Base-by-base conservation (phyloP, 2,888 invertebrate species). In the Heterodera filipjevi region DNA sequence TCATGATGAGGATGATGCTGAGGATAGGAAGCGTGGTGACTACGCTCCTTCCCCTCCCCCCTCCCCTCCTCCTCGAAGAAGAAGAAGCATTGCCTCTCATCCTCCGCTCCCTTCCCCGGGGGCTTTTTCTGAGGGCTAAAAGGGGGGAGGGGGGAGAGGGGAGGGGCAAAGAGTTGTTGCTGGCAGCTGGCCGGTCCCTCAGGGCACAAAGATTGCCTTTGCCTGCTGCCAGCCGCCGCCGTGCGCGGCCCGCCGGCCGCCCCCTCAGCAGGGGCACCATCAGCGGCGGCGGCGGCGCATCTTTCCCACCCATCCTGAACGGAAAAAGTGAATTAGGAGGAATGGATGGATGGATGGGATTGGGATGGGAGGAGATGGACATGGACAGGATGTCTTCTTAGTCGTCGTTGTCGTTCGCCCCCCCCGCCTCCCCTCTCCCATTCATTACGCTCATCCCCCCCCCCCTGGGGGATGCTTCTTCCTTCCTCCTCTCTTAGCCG, bases 271-370 rank as follows among this genome's bases (percentile, higher is more conserved):
- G 14, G 53, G 59, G 59, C 59, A 59, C n/a, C n/a, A n/a, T n/a
- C n/a, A n/a, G n/a, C n/a, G n/a, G n/a, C n/a, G n/a, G n/a, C n/a
- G n/a, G n/a, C n/a, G n/a, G n/a, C 59, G 8, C 59, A n/a, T n/a
- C 59, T 27, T 59, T 59, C 59, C 59, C 59, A 59, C 59, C 59
- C 59, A 59, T 59, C 59, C 59, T 59, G 59, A 59, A 59, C 59
- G 59, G 59, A 59, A 59, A 59, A 59, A 59, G 59, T 59, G 59
- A 59, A 59, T 59, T 59, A 59, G 59, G 27, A n/a, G n/a, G n/a
- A n/a, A n/a, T n/a, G n/a, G n/a, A n/a, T n/a, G n/a, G 8, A 27
- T 10, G 27, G 27, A 22, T 6, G 2, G 22, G 59, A 12, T 8
- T 59, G 59, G 59, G 27, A 59, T 59, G n/a, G 16, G 59, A 27